A percentile compares a stretch with the other conserved stretches of the same genome.
These are phyloP conservation scores for Drosophila micromelanica DNA, from an alignment of 1,140 invertebrate species.

Conservation along the genomic window DNA sequence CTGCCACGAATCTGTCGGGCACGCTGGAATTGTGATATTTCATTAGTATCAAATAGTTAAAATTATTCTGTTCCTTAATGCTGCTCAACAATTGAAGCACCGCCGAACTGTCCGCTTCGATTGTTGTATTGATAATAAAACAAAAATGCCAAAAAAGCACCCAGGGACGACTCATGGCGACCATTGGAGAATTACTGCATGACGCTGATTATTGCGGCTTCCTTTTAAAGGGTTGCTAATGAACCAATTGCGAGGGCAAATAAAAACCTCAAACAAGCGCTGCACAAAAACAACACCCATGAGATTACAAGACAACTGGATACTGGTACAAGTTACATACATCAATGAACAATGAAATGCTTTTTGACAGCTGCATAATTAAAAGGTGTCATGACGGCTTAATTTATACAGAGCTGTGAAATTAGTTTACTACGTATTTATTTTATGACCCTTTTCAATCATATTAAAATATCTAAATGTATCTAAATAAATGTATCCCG, in stretches of 20 bases:
- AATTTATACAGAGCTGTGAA: background rate
- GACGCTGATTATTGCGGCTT: constrained; percentile 40
- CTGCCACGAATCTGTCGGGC: background rate
- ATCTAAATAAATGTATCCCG: no score
- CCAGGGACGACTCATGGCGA: constrained; percentile 42
- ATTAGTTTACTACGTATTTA: no score
- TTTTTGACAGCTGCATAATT: background rate
- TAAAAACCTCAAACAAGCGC: constrained; percentile 52
- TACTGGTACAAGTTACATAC: background rate
- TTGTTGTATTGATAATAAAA: constrained; percentile 13
- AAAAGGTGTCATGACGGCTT: constrained; percentile 1
- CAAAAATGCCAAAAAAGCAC: constrained; percentile 36
- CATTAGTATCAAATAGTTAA: constrained; percentile 56
- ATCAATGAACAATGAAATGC: background rate
- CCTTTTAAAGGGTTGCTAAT: constrained; percentile 76
- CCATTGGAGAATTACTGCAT: constrained; percentile 45
- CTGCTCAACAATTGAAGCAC: constrained; percentile 47
- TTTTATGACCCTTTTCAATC: no score
- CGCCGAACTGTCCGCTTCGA: constrained; percentile 4
- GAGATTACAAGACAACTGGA: constrained; percentile 23
- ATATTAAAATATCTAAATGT: no score
- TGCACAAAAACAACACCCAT: constrained; percentile 37
- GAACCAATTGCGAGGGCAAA: constrained; percentile 23
- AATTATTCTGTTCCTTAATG: constrained; percentile 50
- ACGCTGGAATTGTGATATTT: constrained; percentile 41